Base-by-base conservation (phyloP, 2,888 invertebrate genomes). In the Thera obeliscata region DNA sequence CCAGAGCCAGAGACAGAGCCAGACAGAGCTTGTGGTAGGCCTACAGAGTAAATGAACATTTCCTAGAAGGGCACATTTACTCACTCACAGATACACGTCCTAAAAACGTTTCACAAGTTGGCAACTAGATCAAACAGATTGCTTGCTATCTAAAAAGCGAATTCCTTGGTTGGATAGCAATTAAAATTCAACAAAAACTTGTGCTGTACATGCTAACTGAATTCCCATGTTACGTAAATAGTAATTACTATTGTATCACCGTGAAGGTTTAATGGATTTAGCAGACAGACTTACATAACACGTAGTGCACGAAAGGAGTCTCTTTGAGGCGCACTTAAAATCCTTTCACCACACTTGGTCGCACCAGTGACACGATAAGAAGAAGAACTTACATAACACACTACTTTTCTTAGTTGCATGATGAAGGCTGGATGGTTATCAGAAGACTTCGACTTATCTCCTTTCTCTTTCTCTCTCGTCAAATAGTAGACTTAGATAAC, bases 141-240 rank as follows among this genome's bases (percentile, higher is more conserved):
- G 2, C 38, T 41, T 2, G 41, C 5, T 46, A 2, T 46, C 43
- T 46, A 9, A 8, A 9, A 46, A 46, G 9, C 43, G 2, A 9
- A 9, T 46, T 46, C 9, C 7, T 41, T 0, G 41, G 9, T 46
- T 46, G 33, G 52, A 33, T 33, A 52, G 33, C 33, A 33, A 33
- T 52, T 9, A 52, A 33, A 52, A 52, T 50, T 50, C 50, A 22
- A 22, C 50, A 50, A 22, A 60, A 57, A 64, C 35, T 38, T 46
- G 41, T 57, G 46, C 57, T 63, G 49, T 52, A 46, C 54, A 56
- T 36, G 57, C 54, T 22, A 64, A 22, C n/a, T 12, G 2, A 55
- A 59, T 70, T 70, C 68, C 52, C 70, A 69, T 63, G 63, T 67
- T 70, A 66, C 65, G 62, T 73, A 68, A 70, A 66, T 50, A 52